Conservation (phyloP, 2,888 invertebrate genomes). For the Habrosyne pyritoides region DNA sequence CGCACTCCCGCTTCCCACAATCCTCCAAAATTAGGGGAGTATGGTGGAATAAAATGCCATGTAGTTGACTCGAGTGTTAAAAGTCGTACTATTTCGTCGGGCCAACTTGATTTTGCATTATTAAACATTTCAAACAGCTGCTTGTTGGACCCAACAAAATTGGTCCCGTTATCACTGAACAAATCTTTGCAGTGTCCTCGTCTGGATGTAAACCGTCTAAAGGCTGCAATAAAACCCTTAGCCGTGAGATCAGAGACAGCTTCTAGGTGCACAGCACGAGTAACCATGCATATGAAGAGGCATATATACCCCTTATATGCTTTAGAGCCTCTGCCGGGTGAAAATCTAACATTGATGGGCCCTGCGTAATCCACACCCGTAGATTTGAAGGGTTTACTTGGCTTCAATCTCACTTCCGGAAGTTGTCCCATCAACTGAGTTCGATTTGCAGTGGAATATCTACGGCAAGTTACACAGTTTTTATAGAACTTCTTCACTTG, state of each 20-base stretch:
- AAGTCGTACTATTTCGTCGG: background rate
- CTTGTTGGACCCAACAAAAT: too few relatives aligned
- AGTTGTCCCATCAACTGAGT: constrained; percentile 25
- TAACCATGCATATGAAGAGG: constrained; percentile 4
- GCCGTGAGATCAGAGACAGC: constrained; percentile 34
- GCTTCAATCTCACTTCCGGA: constrained; percentile 18
- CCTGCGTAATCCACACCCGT: constrained; percentile 24
- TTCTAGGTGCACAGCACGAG: constrained; percentile 33
- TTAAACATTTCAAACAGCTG: background rate
- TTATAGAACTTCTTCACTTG: constrained; percentile 14
- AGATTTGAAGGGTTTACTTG: constrained; percentile 12
- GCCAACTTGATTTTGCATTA: background rate
- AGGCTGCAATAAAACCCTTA: constrained; percentile 28
- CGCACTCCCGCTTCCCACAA: background rate
- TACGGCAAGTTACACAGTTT: constrained; percentile 21
- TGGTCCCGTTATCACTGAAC: too few relatives aligned
- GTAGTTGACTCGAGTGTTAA: background rate
- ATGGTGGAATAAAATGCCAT: background rate
- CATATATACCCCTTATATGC: too few relatives aligned
- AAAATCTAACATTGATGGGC: too few relatives aligned
- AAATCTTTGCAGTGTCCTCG: constrained; percentile 18
- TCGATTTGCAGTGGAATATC: constrained; percentile 9
- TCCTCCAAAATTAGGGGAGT: background rate
- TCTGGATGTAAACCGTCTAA: constrained; percentile 22
- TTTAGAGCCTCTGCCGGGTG: too few relatives aligned